phyloP scores from a whole-genome alignment of 2,113 vertebrate genomes.

The Dipodomys ordii region DNA sequence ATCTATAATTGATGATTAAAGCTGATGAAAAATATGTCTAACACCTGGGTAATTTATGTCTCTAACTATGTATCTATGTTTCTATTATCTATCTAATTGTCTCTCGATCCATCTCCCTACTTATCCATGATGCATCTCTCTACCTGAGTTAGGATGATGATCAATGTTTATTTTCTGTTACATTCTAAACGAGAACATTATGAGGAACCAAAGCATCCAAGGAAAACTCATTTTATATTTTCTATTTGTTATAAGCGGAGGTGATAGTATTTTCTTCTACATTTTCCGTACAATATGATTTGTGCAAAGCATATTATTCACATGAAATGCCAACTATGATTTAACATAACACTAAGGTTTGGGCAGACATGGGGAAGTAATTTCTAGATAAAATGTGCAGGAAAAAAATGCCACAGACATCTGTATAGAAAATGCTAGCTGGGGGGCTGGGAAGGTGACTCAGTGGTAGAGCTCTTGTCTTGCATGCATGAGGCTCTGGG shows the following conservation, averaged over 20 bases:
- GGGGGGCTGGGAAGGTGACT: not conserved
- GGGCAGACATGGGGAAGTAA: not conserved
- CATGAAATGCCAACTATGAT: not conserved
- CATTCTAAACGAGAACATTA: not conserved
- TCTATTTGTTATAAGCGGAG: not conserved
- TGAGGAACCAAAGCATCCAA: not conserved
- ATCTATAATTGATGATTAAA: not conserved
- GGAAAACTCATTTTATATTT: not conserved
- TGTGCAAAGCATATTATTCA: not conserved
- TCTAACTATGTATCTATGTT: no score
- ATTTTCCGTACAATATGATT: not conserved
- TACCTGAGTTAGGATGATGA: not conserved
- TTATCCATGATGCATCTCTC: not conserved
- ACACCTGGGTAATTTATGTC: no score
- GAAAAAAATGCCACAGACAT: not conserved
- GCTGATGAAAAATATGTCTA: no score
- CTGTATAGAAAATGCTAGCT: not conserved
- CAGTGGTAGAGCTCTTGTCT: no score
- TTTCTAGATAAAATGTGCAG: not conserved
- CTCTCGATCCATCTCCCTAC: not conserved
- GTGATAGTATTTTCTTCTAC: not conserved
- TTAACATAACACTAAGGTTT: not conserved
- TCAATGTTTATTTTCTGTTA: not conserved
- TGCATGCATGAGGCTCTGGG: no score
- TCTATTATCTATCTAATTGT: not conserved